Evolutionary conservation across 92 coral and sea anemone species (phyloP).

Genomic region (Actinostola sp.): DNA sequence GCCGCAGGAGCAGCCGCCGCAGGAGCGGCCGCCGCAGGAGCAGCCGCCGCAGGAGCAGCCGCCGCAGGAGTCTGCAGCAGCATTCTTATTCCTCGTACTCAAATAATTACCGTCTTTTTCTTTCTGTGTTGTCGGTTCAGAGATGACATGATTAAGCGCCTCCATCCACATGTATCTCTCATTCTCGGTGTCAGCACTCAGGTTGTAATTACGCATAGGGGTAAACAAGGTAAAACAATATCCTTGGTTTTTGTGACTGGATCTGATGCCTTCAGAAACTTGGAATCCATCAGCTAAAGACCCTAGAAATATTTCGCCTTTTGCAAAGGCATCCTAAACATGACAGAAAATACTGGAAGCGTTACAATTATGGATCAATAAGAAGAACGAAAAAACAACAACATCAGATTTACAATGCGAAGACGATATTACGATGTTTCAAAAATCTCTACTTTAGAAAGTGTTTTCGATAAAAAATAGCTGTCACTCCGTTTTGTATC

Average conservation of each 20-base stretch:
- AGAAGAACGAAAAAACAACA: background rate
- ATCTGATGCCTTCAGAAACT: conserved; percentile 55
- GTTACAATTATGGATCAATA: background rate
- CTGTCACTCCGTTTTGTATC: too few relatives aligned
- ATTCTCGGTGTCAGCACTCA: conserved; percentile 85
- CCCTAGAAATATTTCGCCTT: conserved; percentile 88
- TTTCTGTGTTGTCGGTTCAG: conserved; percentile 67
- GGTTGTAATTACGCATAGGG: conserved; percentile 70
- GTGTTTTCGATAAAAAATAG: too few relatives aligned
- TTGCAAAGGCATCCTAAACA: conserved; percentile 78
- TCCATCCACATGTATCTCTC: conserved; percentile 87
- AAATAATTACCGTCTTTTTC: conserved; percentile 75
- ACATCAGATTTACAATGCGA: background rate
- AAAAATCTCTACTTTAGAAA: too few relatives aligned
- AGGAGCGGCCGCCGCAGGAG: too few relatives aligned
- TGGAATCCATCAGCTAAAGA: conserved; percentile 77
- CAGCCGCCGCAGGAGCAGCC: too few relatives aligned
- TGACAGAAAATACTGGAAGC: background rate
- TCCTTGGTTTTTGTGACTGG: conserved; percentile 49
- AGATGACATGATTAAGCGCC: conserved; percentile 56
- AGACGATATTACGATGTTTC: too few relatives aligned
- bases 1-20: too few relatives aligned
- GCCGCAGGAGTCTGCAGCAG: too few relatives aligned
- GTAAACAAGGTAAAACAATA: conserved; percentile 77
- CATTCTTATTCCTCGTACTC: too few relatives aligned